Evolutionary conservation across 1,140 invertebrate genomes (phyloP), one percentile per base, ranked within the genome.

Genomic region (Laupala kohalensis): DNA sequence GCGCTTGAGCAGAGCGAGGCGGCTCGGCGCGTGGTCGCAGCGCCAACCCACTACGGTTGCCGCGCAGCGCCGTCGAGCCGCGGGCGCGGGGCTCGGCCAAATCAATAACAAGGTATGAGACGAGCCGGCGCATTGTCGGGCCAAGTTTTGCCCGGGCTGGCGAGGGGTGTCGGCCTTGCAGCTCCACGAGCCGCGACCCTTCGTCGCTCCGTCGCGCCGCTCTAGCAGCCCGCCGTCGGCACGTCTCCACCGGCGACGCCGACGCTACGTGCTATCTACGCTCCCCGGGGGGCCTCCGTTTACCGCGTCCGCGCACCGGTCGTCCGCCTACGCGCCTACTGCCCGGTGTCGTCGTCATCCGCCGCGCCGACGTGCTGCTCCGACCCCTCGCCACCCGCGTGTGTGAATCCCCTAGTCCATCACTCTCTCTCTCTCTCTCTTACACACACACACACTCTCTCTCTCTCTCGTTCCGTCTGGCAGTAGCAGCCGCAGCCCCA

Each of bases 121-220:
- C 25, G 66, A 67, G 67, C 28, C 67, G 67, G 67, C 67, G 67
- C 67, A 68, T 19, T 28, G 25, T 68, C 25, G 67, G 23, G 64
- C n/a, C 64, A 65, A 65, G 25, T 68, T 68, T 68, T 68, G 67
- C 67, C 67, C 67, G 67, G 66, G 67, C 67, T 68, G 13, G 28
- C 25, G 67, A 27, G 67, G 28, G 66, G 15, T 27, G 66, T 25
- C 24, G 66, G 65, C 66, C 27, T 68, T 27, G 13, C 67, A 68
- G 28, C 67, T n/a, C 67, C 27, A n/a, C 28, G 12, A 13, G 26
- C 13, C 67, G 4, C 26, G 25, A 27, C 67, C 26, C 67, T n/a
- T 23, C 13, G 28, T 15, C 25, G 28, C 26, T 28, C 28, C n/a
- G 25, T n/a, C 26, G n/a, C 66, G 28, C 19, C 28, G 26, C 28